Conservation (phyloP, 2,797 vertebrate genomes). For the Allenopithecus nigroviridis region DNA sequence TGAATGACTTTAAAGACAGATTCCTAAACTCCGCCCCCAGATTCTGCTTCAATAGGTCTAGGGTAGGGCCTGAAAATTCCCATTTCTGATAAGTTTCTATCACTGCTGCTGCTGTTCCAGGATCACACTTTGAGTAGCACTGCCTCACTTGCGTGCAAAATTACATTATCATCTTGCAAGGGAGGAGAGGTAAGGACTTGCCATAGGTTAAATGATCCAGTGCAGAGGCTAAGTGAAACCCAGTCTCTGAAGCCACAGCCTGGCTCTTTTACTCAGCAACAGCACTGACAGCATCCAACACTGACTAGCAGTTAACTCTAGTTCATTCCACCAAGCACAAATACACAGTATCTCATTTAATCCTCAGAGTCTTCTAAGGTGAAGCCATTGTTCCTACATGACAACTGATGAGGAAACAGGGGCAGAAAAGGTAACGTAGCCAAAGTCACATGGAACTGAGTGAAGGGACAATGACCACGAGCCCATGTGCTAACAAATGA, state of each 20-base stretch:
- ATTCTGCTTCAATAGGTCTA: neutral
- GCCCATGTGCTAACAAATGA: fast-evolving
- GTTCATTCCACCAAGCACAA: too few species aligned
- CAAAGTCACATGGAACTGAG: neutral
- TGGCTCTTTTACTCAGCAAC: neutral
- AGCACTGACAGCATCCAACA: neutral
- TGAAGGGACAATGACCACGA: neutral
- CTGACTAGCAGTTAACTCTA: neutral
- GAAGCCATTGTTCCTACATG: neutral
- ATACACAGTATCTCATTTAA: neutral
- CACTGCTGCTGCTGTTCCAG: neutral
- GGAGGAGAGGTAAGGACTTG: neutral
- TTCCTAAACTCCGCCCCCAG: neutral
- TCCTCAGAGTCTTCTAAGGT: neutral
- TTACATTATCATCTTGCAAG: neutral
- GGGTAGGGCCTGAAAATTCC: neutral
- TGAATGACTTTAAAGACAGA: neutral
- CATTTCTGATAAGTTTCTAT: neutral
- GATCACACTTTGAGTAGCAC: neutral
- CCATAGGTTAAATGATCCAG: neutral
- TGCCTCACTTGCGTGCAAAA: neutral
- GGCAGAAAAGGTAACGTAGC: neutral
- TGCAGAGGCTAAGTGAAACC: neutral
- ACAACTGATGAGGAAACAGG: neutral
- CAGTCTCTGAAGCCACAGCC: neutral